Percentiles rank a stretch among this genome's conserved stretches.
phyloP scores from a whole-genome alignment of 2,113 vertebrate species.

The Nyctibius bracteatus region DNA sequence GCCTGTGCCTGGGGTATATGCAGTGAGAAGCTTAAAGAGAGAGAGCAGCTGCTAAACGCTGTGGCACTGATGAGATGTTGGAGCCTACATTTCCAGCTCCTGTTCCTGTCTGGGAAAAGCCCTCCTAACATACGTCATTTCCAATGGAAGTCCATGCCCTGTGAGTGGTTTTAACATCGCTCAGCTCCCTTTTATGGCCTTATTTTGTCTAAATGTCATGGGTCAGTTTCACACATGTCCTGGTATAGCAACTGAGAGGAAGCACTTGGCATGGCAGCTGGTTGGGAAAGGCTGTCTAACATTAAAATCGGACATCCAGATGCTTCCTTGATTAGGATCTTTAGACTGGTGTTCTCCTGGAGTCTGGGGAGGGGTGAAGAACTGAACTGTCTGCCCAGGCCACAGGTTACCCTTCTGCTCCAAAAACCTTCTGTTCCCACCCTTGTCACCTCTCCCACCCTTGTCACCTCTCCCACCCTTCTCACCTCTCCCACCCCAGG shows the following conservation, averaged over 20 bases:
- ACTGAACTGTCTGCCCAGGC: background rate
- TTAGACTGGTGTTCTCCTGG: background rate
- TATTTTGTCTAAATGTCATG: background rate
- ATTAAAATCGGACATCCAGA: background rate
- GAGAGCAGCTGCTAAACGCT: background rate
- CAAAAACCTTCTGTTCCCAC: background rate
- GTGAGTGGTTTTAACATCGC: background rate
- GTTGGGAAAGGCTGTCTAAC: background rate
- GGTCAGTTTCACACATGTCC: background rate
- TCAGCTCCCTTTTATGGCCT: background rate
- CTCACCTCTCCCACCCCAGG: background rate
- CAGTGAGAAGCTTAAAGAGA: background rate
- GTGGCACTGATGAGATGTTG: background rate
- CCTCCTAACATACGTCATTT: background rate
- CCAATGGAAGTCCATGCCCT: background rate
- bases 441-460: background rate
- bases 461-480: background rate
- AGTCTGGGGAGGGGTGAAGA: background rate
- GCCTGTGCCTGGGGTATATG: background rate
- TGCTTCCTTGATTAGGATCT: conserved; percentile 36
- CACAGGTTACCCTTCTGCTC: background rate
- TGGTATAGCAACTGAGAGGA: background rate
- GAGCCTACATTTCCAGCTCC: background rate
- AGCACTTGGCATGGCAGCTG: background rate
- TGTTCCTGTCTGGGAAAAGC: background rate